Evolutionary conservation across 1,140 invertebrate species (phyloP).

Genomic region (Pogonomyrmex barbatus): DNA sequence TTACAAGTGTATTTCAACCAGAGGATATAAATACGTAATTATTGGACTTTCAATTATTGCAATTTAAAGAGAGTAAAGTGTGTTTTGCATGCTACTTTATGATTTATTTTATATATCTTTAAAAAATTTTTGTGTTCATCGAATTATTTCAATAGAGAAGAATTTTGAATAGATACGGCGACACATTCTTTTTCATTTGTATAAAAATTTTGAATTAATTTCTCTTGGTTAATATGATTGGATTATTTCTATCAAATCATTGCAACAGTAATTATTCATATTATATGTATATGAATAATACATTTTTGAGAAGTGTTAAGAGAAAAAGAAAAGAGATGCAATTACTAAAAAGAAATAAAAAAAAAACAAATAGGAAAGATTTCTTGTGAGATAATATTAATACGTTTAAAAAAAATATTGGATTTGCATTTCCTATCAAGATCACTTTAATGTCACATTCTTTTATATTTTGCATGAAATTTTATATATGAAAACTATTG

Average conservation of each 20-base stretch:
- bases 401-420: conserved; percentile 32
- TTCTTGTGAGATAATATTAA: neutral
- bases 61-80: neutral
- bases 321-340: conserved; percentile 8
- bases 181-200: neutral
- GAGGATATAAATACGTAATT: conserved; percentile 11
- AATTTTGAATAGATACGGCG: neutral
- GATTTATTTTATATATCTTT: neutral
- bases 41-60: neutral
- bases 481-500: conserved; percentile 42
- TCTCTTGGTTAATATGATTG: neutral
- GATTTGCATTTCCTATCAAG: neutral
- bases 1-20: conserved; percentile 39
- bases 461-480: conserved; percentile 21
- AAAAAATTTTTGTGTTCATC: neutral
- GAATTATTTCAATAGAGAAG: neutral
- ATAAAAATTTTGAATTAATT: conserved; percentile 2
- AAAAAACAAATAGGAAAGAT: conserved; percentile 10
- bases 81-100: neutral
- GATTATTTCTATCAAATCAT: neutral
- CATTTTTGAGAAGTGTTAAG: neutral
- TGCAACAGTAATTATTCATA: neutral
- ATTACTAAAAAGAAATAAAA: neutral
- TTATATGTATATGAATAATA: neutral
- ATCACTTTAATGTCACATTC: conserved; percentile 24